These are phyloP conservation scores for Caenorhabditis sp. DNA, from an alignment of 2,888 invertebrate genomes.

Conservation along the genomic window DNA sequence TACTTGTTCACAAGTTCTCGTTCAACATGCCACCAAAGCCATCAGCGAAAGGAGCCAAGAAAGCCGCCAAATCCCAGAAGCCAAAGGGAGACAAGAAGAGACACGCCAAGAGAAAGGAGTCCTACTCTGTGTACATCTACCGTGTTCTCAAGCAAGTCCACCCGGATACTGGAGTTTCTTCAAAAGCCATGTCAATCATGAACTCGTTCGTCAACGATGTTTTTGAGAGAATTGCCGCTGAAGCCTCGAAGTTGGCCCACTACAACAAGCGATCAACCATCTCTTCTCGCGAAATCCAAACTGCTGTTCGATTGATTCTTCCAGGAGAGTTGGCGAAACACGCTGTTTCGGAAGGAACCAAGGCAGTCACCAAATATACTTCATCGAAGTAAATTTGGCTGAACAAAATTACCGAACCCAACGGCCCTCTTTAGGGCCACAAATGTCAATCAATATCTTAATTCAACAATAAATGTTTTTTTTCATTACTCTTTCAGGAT, in stretches of 20 bases:
- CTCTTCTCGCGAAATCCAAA: slow-evolving; percentile 79
- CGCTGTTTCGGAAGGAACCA: slow-evolving; percentile 46
- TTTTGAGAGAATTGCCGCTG: slow-evolving; percentile 78
- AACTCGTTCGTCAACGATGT: slow-evolving; percentile 81
- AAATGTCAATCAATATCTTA: slow-evolving; percentile 11
- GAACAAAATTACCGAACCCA: slow-evolving; percentile 33
- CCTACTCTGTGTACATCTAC: slow-evolving; percentile 75
- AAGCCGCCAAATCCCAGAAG: slow-evolving; percentile 63
- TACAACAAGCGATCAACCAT: slow-evolving; percentile 79
- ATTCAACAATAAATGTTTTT: too few relatives aligned
- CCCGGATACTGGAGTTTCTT: slow-evolving; percentile 78
- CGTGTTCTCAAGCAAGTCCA: slow-evolving; percentile 76
- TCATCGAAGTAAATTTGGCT: slow-evolving; percentile 32
- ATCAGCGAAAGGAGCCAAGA: slow-evolving; percentile 68
- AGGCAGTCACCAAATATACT: slow-evolving; percentile 45
- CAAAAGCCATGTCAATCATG: slow-evolving; percentile 79
- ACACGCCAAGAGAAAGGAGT: slow-evolving; percentile 61
- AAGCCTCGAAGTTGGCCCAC: slow-evolving; percentile 75
- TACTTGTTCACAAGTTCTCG: too few relatives aligned
- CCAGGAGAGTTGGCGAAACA: slow-evolving; percentile 48
- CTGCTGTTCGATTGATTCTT: slow-evolving; percentile 46
- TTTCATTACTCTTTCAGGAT: too few relatives aligned
- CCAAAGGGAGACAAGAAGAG: slow-evolving; percentile 69
- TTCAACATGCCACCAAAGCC: slow-evolving; percentile 63
- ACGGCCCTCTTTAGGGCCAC: slow-evolving; percentile 59